Conservation (phyloP, 1,140 invertebrate species). For the Anastrepha obliqua region DNA sequence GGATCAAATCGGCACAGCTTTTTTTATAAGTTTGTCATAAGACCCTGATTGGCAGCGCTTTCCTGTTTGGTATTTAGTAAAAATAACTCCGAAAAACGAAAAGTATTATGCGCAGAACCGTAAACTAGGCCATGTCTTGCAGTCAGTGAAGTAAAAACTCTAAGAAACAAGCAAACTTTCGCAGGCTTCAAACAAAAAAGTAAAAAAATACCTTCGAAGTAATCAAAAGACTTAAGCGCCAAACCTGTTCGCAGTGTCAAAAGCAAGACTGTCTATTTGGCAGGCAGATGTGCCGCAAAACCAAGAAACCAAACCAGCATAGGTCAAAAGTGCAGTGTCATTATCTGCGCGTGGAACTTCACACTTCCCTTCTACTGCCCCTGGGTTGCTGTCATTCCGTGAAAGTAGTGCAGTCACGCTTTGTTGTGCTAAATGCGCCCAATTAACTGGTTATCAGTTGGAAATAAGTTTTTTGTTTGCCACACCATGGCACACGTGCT, state of each 20-base stretch:
- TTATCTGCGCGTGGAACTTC: not conserved
- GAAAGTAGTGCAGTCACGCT: not conserved
- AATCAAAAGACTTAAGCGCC: slow-evolving; percentile 17
- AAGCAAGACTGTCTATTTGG: not conserved
- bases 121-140: too few relatives aligned
- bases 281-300: not conserved
- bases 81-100: too few relatives aligned
- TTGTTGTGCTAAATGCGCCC: not conserved
- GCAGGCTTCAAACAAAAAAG: too few relatives aligned
- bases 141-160: too few relatives aligned
- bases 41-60: too few relatives aligned
- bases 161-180: too few relatives aligned
- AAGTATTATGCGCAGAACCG: too few relatives aligned
- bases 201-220: not conserved
- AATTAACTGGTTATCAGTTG: slow-evolving; percentile 27
- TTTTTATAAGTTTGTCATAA: too few relatives aligned
- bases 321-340: slow-evolving; percentile 6
- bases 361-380: not conserved
- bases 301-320: too few relatives aligned
- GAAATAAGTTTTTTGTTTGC: not conserved
- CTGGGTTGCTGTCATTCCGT: not conserved
- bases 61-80: too few relatives aligned
- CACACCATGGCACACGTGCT: not conserved
- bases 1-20: too few relatives aligned
- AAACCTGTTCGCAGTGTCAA: not conserved